phyloP scores from a whole-genome alignment of 2,888 invertebrate genomes.

The Scaptomyza cyrtandrae region DNA sequence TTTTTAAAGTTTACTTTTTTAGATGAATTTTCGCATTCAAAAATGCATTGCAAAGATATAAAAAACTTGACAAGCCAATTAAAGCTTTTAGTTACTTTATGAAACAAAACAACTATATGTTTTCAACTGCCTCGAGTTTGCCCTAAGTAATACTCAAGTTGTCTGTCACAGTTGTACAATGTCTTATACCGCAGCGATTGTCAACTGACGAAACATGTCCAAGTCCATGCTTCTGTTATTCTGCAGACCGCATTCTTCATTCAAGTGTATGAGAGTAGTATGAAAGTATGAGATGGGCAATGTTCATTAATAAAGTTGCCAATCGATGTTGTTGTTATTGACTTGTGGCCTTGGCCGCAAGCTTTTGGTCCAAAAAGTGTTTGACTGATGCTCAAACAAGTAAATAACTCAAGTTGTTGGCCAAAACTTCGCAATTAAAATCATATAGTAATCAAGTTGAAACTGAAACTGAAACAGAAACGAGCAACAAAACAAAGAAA shows the following conservation, averaged over 20 bases:
- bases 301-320: background rate
- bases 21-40: too few relatives aligned
- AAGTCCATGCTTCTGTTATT: conserved; percentile 5
- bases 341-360: conserved; percentile 13
- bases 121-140: too few relatives aligned
- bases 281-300: background rate
- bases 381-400: conserved; percentile 53
- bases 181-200: conserved; percentile 12
- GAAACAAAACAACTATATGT: too few relatives aligned
- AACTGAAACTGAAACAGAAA: conserved; percentile 57
- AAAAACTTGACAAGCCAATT: too few relatives aligned
- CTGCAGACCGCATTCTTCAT: background rate
- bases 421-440: conserved; percentile 42
- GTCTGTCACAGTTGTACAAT: background rate
- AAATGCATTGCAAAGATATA: too few relatives aligned
- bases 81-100: too few relatives aligned
- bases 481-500: conserved; percentile 43
- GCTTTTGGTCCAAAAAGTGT: conserved; percentile 28
- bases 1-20: too few relatives aligned
- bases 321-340: conserved; percentile 3
- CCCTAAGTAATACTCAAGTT: background rate
- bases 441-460: conserved; percentile 68
- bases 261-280: background rate
- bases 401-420: conserved; percentile 49
- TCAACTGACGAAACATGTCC: conserved; percentile 31